Conservation (phyloP, 2,113 vertebrate genomes). For the Tragelaphus buxtoni region DNA sequence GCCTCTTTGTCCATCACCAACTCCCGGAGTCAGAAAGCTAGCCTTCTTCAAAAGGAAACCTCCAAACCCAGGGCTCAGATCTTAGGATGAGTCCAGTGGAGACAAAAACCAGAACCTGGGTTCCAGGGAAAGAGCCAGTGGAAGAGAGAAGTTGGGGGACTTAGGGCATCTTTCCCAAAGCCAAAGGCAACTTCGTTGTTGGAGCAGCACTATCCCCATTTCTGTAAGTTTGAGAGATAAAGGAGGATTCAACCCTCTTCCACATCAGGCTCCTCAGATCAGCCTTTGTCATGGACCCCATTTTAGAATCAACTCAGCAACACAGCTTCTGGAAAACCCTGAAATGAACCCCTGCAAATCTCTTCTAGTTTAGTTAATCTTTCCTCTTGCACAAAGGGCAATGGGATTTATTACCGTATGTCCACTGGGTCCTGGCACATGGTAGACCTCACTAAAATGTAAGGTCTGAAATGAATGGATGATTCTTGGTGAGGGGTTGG, state of each 20-base stretch:
- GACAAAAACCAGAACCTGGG: background rate
- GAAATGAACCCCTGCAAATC: background rate
- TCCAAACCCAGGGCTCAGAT: background rate
- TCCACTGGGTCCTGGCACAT: background rate
- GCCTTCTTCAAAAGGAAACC: background rate
- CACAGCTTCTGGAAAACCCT: background rate
- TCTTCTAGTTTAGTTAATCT: background rate
- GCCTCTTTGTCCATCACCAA: background rate
- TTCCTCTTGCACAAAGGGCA: background rate
- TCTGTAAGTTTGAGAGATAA: rapidly evolving
- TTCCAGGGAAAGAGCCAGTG: background rate
- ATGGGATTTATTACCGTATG: background rate
- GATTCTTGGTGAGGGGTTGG: background rate
- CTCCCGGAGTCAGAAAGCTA: background rate
- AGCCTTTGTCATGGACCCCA: background rate
- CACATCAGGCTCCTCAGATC: background rate
- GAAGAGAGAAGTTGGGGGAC: background rate
- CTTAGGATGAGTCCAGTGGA: background rate
- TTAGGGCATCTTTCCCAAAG: background rate
- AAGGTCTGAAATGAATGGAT: background rate
- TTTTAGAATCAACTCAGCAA: background rate
- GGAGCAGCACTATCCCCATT: background rate
- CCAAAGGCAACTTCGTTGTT: background rate
- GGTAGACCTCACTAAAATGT: background rate
- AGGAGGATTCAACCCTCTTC: background rate